These are phyloP conservation scores for Eubasilissa regina DNA, from an alignment of 1,140 invertebrate species.

Conservation along the genomic window DNA sequence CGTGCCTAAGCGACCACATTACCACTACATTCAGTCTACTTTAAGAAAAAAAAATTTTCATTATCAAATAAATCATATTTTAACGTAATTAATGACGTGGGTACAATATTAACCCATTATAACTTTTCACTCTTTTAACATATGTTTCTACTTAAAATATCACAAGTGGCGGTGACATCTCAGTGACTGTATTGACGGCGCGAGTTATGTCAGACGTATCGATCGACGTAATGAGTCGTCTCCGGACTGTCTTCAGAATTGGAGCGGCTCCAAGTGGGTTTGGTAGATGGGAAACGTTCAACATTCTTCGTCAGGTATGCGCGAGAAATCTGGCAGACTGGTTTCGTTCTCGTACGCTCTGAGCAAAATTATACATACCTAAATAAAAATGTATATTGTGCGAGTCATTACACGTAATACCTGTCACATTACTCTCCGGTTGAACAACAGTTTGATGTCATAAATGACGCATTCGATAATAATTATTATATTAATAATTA, in stretches of 20 bases:
- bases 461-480: no score
- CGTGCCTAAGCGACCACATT: no score
- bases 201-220: conserved; percentile 31
- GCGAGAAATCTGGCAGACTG: neutral
- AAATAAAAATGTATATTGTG: no score
- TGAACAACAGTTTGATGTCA: no score
- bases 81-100: no score
- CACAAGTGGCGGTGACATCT: conserved; percentile 8
- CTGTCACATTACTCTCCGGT: no score
- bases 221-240: conserved; percentile 20
- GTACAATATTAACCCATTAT: neutral
- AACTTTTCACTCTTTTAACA: neutral
- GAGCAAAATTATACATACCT: neutral
- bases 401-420: no score
- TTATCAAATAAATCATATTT: no score
- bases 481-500: no score
- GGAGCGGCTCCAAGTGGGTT: conserved; percentile 26
- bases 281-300: conserved; percentile 2
- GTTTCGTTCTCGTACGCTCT: neutral
- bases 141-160: neutral
- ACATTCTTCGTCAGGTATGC: conserved; percentile 15
- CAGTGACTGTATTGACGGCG: conserved; percentile 5
- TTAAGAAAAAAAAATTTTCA: no score
- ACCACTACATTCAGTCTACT: no score
- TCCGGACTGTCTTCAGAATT: conserved; percentile 3